Conservation (phyloP, 2,113 vertebrate species). For the human region DNA sequence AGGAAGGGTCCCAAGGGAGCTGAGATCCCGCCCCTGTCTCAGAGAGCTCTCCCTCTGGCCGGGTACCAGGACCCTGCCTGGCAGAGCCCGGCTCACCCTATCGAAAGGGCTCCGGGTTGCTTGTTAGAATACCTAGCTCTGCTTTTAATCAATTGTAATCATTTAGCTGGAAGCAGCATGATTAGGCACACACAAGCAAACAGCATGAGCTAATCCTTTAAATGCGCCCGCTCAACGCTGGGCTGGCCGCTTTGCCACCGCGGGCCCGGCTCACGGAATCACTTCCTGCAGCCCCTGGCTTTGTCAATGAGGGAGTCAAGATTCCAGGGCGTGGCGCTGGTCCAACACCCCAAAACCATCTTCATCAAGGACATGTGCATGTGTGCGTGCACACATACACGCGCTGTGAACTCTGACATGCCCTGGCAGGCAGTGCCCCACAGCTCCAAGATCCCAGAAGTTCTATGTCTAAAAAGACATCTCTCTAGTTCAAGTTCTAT, state of each 20-base stretch:
- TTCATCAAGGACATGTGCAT: not conserved
- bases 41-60: slow-evolving; percentile 67
- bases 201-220: slow-evolving; percentile 87
- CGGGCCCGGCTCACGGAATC: not conserved
- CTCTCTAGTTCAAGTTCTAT: not conserved
- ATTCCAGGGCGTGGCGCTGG: not conserved
- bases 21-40: not conserved
- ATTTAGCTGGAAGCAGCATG: slow-evolving; percentile 83
- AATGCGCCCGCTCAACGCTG: slow-evolving; percentile 76
- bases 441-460: not conserved
- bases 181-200: slow-evolving; percentile 85
- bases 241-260: slow-evolving; percentile 53
- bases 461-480: not conserved
- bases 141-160: slow-evolving; percentile 84
- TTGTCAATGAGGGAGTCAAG: not conserved
- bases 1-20: not conserved
- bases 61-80: slow-evolving; percentile 66
- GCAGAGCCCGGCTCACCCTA: slow-evolving; percentile 75
- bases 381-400: too few species aligned
- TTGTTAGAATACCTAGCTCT: slow-evolving; percentile 82
- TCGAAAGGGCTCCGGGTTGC: slow-evolving; percentile 77
- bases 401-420: not conserved
- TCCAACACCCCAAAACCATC: rapidly evolving
- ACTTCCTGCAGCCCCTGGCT: not conserved
- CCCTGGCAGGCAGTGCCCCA: not conserved